Base-by-base conservation (phyloP, 2,113 vertebrate species). In the Solea solea region DNA sequence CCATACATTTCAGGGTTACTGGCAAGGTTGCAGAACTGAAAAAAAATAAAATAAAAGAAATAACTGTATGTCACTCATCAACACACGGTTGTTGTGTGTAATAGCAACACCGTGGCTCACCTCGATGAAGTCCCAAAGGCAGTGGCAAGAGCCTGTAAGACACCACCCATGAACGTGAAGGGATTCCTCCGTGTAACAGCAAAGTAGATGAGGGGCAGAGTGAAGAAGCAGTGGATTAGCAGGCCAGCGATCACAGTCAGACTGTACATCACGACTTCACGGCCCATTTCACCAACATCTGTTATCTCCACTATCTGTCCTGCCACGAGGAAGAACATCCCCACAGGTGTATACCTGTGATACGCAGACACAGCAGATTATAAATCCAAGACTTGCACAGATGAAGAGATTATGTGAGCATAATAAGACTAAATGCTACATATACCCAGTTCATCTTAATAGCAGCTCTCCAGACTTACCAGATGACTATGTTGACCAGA, bases 251-350 rank as follows among this genome's bases (percentile, higher is more conserved):
- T 94, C 76, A 98, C 96, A 0, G 95, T 95, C 67, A 96, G 79
- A 0, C 92, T 92, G 85, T 98, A 97, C 95, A 97, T 95, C 48
- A 94, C 94, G 72, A 96, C 90, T 83, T 95, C 95, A 3, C 92
- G 94, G n/a, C 96, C 96, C 56, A 96, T 91, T 80, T 95, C 92
- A 0, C 86, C 91, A 25, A 94, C 75, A 76, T 97, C 94, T 66
- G 95, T 94, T 94, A 98, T 97, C 88, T 96, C 95, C 76, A 97
- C 81, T 48, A 98, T 94, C 88, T 98, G 96, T 48, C 96, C 96
- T 11, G 96, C 93, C 16, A 96, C 94, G 71, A 98, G 90, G 88
- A 96, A 97, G 63, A 98, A 81, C 78, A 97, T 96, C 13, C 96
- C 95, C 55, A 95, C 90, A 0, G 96, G 95, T 12, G 95, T 95